Percentiles rank a stretch among this genome's conserved stretches.
These are phyloP conservation scores for Seriola quinqueradiata DNA, from an alignment of 2,113 vertebrate genomes.

Conservation along the genomic window DNA sequence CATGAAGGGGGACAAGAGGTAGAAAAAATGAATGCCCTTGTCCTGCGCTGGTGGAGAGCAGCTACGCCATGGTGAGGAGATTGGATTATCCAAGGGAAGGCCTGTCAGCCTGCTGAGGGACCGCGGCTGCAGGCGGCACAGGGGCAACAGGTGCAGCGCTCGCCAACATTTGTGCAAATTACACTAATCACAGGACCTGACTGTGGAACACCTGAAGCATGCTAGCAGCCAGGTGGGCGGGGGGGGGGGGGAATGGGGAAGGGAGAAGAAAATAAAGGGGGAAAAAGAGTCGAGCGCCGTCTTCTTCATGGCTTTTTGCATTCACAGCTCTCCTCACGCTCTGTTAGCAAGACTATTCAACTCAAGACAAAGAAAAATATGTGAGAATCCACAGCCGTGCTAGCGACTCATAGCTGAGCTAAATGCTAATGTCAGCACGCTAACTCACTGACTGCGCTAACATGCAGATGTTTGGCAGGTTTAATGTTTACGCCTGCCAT, in stretches of 20 bases:
- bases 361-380: neutral
- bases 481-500: neutral
- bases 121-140: slow-evolving; percentile 71
- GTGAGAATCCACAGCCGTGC: neutral
- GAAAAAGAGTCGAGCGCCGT: neutral
- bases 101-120: slow-evolving; percentile 78
- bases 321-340: neutral
- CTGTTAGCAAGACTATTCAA: neutral
- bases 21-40: slow-evolving; percentile 71
- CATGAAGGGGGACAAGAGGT: slow-evolving; percentile 38
- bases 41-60: slow-evolving; percentile 61
- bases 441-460: too few relatives aligned
- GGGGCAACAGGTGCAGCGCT: slow-evolving; percentile 84
- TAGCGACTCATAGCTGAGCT: neutral
- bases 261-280: slow-evolving; percentile 29
- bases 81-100: slow-evolving; percentile 79
- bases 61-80: slow-evolving; percentile 68
- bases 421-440: neutral
- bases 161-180: slow-evolving; percentile 77
- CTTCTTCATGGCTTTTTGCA: slow-evolving; percentile 11
- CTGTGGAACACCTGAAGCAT: slow-evolving; percentile 79
- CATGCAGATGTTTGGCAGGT: neutral
- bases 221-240: slow-evolving; percentile 45
- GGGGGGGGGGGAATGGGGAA: neutral
- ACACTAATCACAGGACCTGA: slow-evolving; percentile 78